Conservation (phyloP, 1,140 invertebrate genomes). For the Papilio xuthus region DNA sequence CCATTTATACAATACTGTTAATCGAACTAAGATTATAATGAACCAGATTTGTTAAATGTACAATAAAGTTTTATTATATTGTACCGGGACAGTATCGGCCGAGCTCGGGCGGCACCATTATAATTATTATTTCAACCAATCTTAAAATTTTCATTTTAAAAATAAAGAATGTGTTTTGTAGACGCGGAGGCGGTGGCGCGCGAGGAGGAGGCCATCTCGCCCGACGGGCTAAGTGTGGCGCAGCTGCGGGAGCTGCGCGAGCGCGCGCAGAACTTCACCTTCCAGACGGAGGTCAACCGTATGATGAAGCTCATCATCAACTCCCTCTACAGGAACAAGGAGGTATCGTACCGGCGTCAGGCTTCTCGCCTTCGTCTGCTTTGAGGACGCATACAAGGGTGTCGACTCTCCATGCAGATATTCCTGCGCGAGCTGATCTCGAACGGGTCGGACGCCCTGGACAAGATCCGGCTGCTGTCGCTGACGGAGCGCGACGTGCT, state of each 20-base stretch:
- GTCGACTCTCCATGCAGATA: conserved; percentile 84
- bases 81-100: too few relatives aligned
- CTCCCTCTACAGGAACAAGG: conserved; percentile 98
- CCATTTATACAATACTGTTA: too few relatives aligned
- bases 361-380: not conserved
- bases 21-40: too few relatives aligned
- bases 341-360: conserved; percentile 81
- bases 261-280: conserved; percentile 95
- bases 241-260: conserved; percentile 96
- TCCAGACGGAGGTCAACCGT: conserved; percentile 98
- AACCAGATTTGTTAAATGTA: too few relatives aligned
- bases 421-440: conserved; percentile 98
- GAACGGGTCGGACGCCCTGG: conserved; percentile 97
- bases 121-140: too few relatives aligned
- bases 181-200: conserved; percentile 91
- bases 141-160: not conserved
- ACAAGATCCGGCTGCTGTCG: conserved; percentile 96
- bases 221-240: conserved; percentile 97
- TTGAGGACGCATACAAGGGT: not conserved
- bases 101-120: too few relatives aligned
- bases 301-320: conserved; percentile 99
- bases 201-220: conserved; percentile 98
- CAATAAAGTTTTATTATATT: too few relatives aligned
- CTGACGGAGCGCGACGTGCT: conserved; percentile 93
- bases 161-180: conserved; percentile 49